Evolutionary conservation across 2,888 invertebrate genomes (phyloP), one percentile per base, ranked within the genome.

Genomic region (Amphipyra tragopoginis): DNA sequence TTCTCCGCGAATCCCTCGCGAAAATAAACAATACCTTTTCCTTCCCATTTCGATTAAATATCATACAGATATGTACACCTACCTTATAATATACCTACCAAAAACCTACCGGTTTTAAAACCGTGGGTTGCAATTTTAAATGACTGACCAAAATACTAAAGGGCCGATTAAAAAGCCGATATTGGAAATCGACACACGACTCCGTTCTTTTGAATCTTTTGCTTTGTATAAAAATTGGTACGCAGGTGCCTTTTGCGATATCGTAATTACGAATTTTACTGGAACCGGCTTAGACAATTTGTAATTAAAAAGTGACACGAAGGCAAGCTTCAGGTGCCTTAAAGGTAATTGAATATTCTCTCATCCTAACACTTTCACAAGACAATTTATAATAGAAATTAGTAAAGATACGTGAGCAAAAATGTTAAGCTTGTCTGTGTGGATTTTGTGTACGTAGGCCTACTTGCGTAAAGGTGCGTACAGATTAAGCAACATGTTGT

Each of bases 201-300:
- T 0, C 4, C 21, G 21, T 21, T 21, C 21, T 21, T 21, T 43
- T 10, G 5, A 47, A 14, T 33, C 14, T 10, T 33, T 45, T 33
- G 13, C 8, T 45, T 7, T n/a, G 14, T 9, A 9, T 5, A 33
- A 33, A 33, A 8, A 5, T 33, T 5, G 1, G 21, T 33, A 33
- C 33, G 8, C 47, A 47, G 47, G 33, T 47, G 47, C 33, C 14
- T 9, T 14, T 47, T 47, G 9, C 14, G 47, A 34, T 7, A 10
- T 9, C 14, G 47, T 47, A 47, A 47, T 47, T 47, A 47, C 10
- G 11, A 29, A 34, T 47, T 47, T 47, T 47, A 47, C 13, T 13
- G n/a, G 14, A 47, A 47, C 5, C 5, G n/a, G 44, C 26, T 44
- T 11, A 44, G 26, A 33, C 1, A 33, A 34, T 33, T 34, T 47